Base-by-base conservation (phyloP, 2,113 vertebrate genomes). In the Sciurus niger region DNA sequence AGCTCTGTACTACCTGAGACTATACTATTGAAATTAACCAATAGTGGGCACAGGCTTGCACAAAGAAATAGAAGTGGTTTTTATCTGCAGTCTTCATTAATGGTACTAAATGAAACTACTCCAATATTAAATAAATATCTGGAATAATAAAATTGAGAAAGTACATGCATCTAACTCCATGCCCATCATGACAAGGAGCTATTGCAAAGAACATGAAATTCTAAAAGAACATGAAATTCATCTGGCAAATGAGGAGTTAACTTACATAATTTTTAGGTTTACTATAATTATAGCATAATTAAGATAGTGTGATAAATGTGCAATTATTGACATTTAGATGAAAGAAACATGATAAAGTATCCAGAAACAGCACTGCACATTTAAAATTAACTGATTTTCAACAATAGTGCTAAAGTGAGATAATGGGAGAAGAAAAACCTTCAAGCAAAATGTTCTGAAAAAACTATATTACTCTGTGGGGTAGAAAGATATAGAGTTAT, bases 111-210 rank as follows among this genome's bases (percentile, higher is more conserved):
- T 78, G 40, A 90, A 87, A 53, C 18, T 18, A 9, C 0, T 28
- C 2, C n/a, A 24, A 32, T 2, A 40, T 34, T 86, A 25, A 17
- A 73, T 51, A 82, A 46, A 43, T 53, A 43, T 8, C 13, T 74
- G 8, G 17, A 79, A 68, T 74, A 10, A 70, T 22, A 88, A 68
- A 88, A 67, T 0, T n/a, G 14, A 60, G 5, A 4, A 84, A 84
- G 0, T 2, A 4, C 6, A 24, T 48, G 5, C 3, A 46, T 6
- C 34, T 22, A 32, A 34, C 0, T 55, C 17, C 4, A 25, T 76
- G 12, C 1, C 12, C 24, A 83, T 40, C 13, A 28, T 72, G 14
- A 43, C 14, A 73, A 43, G 60, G 37, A 94, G 43, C 5, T 48
- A 70, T 30, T 30, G 40, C 58, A 37, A 80, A 65, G 8, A 48